phyloP scores from a whole-genome alignment of 2,113 vertebrate species.

The Pholis gunnellus region DNA sequence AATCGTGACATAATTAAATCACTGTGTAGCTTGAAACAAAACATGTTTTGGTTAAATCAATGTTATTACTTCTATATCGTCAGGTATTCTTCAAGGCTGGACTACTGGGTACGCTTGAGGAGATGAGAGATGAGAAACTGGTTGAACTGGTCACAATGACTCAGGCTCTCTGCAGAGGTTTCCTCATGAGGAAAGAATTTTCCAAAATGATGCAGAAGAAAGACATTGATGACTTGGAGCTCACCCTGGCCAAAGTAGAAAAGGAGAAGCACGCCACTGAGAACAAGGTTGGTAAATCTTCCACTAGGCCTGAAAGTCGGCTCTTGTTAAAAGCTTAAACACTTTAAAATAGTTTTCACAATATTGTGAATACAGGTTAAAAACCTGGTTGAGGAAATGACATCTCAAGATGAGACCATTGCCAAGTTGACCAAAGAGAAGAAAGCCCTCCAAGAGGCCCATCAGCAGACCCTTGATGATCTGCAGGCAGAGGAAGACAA shows the following conservation, averaged over 20 bases:
- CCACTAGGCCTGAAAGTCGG: too few species aligned
- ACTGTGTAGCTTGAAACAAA: not conserved
- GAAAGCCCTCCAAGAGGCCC: slow-evolving; percentile 89
- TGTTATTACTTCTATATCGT: not conserved
- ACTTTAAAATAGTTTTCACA: not conserved
- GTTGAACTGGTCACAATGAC: slow-evolving; percentile 84
- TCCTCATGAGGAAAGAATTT: slow-evolving; percentile 82
- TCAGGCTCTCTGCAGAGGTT: slow-evolving; percentile 81
- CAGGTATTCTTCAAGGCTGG: slow-evolving; percentile 97
- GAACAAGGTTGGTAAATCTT: too few species aligned
- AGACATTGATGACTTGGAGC: too few species aligned
- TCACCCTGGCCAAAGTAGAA: too few species aligned
- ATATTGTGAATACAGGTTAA: slow-evolving; percentile 62
- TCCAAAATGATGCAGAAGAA: slow-evolving; percentile 80
- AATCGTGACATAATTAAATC: not conserved
- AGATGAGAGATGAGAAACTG: slow-evolving; percentile 96
- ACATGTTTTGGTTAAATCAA: not conserved
- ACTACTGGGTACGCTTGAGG: slow-evolving; percentile 91
- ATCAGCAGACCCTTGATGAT: slow-evolving; percentile 88
- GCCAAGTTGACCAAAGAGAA: slow-evolving; percentile 89
- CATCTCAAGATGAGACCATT: slow-evolving; percentile 84
- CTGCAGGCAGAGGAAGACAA: slow-evolving; percentile 88
- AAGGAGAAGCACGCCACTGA: too few species aligned
- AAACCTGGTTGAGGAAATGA: slow-evolving; percentile 79
- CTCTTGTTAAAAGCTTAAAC: too few species aligned